Base-by-base conservation (phyloP, 1,140 invertebrate genomes). In the Drosophila kepulauana region DNA sequence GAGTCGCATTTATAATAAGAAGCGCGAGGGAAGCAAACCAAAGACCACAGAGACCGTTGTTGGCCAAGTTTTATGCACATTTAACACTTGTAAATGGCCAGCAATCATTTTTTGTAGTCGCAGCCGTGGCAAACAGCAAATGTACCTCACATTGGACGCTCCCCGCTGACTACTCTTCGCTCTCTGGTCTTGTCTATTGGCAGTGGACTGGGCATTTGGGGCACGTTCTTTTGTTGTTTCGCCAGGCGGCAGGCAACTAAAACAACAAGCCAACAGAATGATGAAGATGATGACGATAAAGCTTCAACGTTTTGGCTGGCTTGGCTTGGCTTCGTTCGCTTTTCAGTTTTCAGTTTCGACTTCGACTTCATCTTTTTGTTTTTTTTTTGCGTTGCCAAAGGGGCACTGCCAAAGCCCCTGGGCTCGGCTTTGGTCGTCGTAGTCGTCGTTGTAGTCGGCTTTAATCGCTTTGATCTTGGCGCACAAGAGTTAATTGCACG, bases 391-490 rank as follows among this genome's bases (percentile, higher is more conserved):
- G 11, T 20, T 13, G 35, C 28, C 38, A 46, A 2, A 41, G 43
- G 49, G 48, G 35, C 46, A 28, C 56, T 20, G 48, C 33, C 48
- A 30, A 16, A 28, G 57, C 30, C 56, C 41, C 35, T 41, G 61
- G 67, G 28, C 43, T 48, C 45, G 10, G 57, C 20, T 35, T n/a
- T 45, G 52, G 76, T 65, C 56, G 74, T 70, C 89, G 89, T 45
- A 45, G 76, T 65, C 56, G 74, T 82, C 78, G 81, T 89, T 90
- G 76, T 62, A 48, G 74, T 70, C 89, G 90, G 85, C 78, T 85
- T 89, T 91, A 91, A 91, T 91, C 89, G 90, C 86, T 91, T 91
- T 91, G 90, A 91, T 91, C 90, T 91, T 91, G 80, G 89, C 89
- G 82, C 81, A 81, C 78, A 79, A 87, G 67, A 91, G 89, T 91